Conservation (phyloP, 2,888 invertebrate genomes). For the Eristalis pertinax region DNA sequence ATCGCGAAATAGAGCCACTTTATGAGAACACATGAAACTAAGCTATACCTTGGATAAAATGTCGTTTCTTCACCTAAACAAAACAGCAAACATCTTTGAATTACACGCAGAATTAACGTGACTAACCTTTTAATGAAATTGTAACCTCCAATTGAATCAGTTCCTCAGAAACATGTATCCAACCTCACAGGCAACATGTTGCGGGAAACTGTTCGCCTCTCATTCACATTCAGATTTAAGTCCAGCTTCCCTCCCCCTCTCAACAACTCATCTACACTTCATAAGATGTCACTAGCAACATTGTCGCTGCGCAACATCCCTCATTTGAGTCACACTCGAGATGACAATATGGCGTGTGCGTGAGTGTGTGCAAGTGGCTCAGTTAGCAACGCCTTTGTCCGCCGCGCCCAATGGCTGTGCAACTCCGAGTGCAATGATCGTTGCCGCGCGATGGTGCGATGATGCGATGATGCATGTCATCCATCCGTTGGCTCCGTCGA, state of each 20-base stretch:
- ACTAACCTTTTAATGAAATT: not conserved
- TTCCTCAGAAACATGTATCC: not conserved
- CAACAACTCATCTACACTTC: not conserved
- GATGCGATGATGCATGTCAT: conserved; percentile 56
- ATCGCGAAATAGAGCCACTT: too few relatives aligned
- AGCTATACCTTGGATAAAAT: too few relatives aligned
- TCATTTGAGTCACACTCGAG: not conserved
- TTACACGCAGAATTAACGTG: too few relatives aligned
- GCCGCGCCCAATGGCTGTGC: not conserved
- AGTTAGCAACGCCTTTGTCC: conserved; percentile 18
- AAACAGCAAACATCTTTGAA: too few relatives aligned
- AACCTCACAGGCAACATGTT: not conserved
- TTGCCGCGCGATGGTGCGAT: conserved; percentile 43
- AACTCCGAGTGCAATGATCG: conserved; percentile 61
- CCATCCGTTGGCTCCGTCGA: conserved; percentile 44
- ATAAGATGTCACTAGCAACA: not conserved
- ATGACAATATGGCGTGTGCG: not conserved
- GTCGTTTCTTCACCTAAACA: too few relatives aligned
- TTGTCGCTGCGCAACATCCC: not conserved
- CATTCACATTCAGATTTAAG: not conserved
- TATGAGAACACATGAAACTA: too few relatives aligned
- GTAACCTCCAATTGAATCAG: not conserved
- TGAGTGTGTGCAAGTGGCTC: not conserved
- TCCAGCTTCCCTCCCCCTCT: not conserved
- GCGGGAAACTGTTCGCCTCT: not conserved